A percentile compares a stretch with the other conserved stretches of the same genome.
Evolutionary conservation across 2,888 invertebrate species (phyloP).

Genomic region (Torymus auratus): DNA sequence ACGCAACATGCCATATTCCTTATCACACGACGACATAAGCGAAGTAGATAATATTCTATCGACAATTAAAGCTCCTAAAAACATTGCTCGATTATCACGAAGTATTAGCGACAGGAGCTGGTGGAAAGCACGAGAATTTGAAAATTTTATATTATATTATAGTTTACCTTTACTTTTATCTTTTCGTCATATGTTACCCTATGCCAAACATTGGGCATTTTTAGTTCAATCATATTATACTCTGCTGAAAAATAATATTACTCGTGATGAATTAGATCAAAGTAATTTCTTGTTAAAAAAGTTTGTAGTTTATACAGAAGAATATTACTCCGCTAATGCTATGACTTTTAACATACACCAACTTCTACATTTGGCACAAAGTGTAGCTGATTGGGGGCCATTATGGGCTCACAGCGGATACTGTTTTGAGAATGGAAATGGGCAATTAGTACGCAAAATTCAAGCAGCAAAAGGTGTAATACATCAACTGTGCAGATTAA

Average conservation of each 20-base stretch:
- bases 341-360: background rate
- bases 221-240: constrained; percentile 29
- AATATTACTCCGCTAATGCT: background rate
- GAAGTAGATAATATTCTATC: constrained; percentile 25
- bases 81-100: constrained; percentile 47
- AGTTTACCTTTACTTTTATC: constrained; percentile 49
- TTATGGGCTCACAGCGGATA: background rate
- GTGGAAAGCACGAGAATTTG: constrained; percentile 58
- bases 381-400: constrained; percentile 4
- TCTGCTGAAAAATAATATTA: constrained; percentile 16
- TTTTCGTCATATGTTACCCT: background rate
- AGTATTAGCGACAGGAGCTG: constrained; percentile 34
- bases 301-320: constrained; percentile 34
- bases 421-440: background rate
- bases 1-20: no score
- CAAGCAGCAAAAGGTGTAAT: background rate
- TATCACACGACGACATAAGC: constrained; percentile 5
- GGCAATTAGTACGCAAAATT: background rate
- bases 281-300: constrained; percentile 50
- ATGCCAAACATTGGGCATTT: constrained; percentile 18
- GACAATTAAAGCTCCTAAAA: constrained; percentile 39
- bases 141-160: constrained; percentile 58
- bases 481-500: background rate
- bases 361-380: background rate
- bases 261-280: background rate